Evolutionary conservation across 2,888 invertebrate genomes (phyloP), one percentile per base, ranked within the genome.

Genomic region (Diaperis boleti): DNA sequence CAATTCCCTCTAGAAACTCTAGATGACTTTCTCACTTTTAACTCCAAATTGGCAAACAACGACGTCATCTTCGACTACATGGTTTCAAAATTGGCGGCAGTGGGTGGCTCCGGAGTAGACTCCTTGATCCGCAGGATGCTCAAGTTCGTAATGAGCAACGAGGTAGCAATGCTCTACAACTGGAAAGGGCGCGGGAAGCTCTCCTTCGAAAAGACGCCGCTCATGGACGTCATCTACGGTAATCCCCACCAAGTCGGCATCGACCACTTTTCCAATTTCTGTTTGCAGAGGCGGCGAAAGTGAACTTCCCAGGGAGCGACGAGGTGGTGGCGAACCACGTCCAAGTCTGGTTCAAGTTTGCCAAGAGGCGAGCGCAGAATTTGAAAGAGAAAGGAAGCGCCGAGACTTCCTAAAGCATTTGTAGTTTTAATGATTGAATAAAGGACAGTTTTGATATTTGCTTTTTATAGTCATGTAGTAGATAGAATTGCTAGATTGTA

Each of bases 101-200:
- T 64, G 10, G 61, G 64, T 15, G 61, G 57, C 7, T 64, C 60
- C 11, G 60, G 55, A n/a, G 18, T 64, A 17, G 60, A 64, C 35
- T 37, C 54, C 14, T 22, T 64, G 8, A 60, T 55, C 14, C 31
- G 60, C 13, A 11, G 60, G 45, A 64, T 64, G 2, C 18, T 62
- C 17, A 57, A 59, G 20, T 62, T 57, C 20, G 17, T 60, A 15
- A 45, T 60, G 3, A 39, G 33, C 33, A 55, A 64, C 42, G 39
- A 64, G 37, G 41, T 64, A 8, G 64, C 47, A 4, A 45, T 39
- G 5, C 42, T 50, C 18, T 64, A 54, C 52, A 64, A 60, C 18
- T 64, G 60, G 60, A 64, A 64, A 49, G 64, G 64, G 1, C 26
- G 64, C 8, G 55, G 54, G 29, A 64, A 64, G 49, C 31, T 64